Evolutionary conservation across 2,113 vertebrate species (phyloP).

Genomic region (Bufo bufo): DNA sequence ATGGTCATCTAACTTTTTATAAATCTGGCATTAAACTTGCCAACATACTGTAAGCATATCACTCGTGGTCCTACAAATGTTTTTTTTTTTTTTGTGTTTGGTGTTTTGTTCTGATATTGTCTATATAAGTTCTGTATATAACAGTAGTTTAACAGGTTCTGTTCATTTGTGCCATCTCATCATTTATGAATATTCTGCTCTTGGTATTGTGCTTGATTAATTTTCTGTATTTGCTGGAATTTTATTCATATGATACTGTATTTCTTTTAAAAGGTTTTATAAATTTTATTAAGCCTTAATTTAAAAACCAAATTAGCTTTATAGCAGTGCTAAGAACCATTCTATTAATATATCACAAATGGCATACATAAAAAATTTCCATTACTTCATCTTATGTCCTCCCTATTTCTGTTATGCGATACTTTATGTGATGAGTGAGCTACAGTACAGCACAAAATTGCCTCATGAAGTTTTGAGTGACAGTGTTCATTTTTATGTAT

Average conservation of each 20-base stretch:
- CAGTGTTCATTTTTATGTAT: not conserved
- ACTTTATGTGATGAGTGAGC: not conserved
- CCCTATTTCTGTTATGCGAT: conserved; percentile 6
- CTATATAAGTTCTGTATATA: no score
- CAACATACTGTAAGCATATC: no score
- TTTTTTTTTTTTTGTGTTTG: no score
- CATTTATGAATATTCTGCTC: not conserved
- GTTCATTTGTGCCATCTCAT: not conserved
- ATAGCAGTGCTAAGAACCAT: conserved; percentile 8
- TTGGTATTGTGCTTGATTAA: conserved; percentile 22
- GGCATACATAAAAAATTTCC: not conserved
- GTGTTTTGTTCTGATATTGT: no score
- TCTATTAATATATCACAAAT: conserved; percentile 30
- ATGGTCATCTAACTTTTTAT: no score
- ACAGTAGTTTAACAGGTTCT: not conserved
- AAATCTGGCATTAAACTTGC: no score
- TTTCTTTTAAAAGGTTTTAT: conserved; percentile 25
- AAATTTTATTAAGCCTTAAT: conserved; percentile 20
- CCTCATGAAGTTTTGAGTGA: not conserved
- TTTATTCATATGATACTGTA: not conserved
- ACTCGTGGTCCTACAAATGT: no score
- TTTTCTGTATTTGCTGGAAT: conserved; percentile 19
- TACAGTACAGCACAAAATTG: not conserved
- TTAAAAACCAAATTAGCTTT: conserved; percentile 49
- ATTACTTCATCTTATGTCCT: conserved; percentile 5